Percentiles rank a stretch among this genome's conserved stretches.
Conservation (phyloP, 2,888 invertebrate species). For the Ellobium chinense region DNA sequence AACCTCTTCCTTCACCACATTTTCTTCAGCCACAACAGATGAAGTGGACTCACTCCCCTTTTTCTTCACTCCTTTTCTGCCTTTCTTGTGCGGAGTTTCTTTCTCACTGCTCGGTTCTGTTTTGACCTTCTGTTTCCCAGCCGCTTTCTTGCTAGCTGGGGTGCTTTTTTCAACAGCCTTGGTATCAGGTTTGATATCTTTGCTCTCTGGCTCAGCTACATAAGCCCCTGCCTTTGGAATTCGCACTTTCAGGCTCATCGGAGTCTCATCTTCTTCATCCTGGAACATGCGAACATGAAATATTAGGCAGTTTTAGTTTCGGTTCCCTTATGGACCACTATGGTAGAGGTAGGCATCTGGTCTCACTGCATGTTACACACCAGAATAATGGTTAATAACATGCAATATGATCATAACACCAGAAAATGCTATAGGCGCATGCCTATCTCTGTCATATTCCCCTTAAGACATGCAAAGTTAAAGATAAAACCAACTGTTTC, state of each 20-base stretch:
- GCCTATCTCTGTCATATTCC: too few relatives aligned
- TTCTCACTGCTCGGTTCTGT: conserved; percentile 14
- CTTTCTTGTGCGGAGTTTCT: conserved; percentile 36
- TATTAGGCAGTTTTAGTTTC: too few relatives aligned
- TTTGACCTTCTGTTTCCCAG: background rate
- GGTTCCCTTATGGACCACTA: too few relatives aligned
- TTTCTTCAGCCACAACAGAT: conserved; percentile 21
- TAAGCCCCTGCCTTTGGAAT: conserved; percentile 71
- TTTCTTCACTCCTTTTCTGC: conserved; percentile 2
- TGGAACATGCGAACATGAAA: too few relatives aligned
- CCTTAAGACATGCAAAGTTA: too few relatives aligned
- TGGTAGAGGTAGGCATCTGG: too few relatives aligned
- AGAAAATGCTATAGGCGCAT: too few relatives aligned
- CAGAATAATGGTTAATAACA: too few relatives aligned
- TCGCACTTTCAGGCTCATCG: conserved; percentile 63
- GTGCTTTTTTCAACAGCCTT: conserved; percentile 16
- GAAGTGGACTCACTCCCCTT: background rate
- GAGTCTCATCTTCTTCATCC: conserved; percentile 52
- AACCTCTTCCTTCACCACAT: conserved; percentile 19
- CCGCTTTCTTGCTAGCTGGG: conserved; percentile 23
- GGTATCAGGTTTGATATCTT: conserved; percentile 13
- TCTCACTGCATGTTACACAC: too few relatives aligned
- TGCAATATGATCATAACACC: too few relatives aligned
- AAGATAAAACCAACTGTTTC: too few relatives aligned
- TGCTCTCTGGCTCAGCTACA: conserved; percentile 51